These are phyloP conservation scores for Cavia aperea DNA, from an alignment of 2,113 vertebrate species.

Conservation along the genomic window DNA sequence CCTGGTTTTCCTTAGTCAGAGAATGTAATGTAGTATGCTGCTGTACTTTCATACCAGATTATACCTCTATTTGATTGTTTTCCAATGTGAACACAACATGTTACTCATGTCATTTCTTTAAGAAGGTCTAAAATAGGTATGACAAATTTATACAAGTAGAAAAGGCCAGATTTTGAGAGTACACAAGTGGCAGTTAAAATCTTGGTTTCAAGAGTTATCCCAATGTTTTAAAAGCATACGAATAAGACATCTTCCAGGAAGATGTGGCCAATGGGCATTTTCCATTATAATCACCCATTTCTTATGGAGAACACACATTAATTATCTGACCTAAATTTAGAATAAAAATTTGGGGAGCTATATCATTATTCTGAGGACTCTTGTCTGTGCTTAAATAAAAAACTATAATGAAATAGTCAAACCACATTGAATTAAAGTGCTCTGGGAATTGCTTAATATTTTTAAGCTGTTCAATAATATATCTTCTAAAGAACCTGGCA, in stretches of 20 bases:
- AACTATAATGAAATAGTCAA: conserved; percentile 59
- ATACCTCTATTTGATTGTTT: conserved; percentile 29
- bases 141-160: conserved; percentile 25
- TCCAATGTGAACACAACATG: conserved; percentile 38
- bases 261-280: conserved; percentile 28
- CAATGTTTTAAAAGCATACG: background rate
- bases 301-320: conserved; percentile 41
- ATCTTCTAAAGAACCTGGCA: conserved; percentile 53
- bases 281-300: conserved; percentile 45
- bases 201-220: conserved; percentile 6
- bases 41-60: background rate
- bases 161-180: conserved; percentile 37
- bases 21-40: background rate
- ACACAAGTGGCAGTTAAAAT: background rate
- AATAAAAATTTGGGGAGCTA: conserved; percentile 28
- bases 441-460: conserved; percentile 60
- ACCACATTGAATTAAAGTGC: conserved; percentile 63
- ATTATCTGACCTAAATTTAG: conserved; percentile 60
- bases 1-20: background rate
- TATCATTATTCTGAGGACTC: conserved; percentile 55
- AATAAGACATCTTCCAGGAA: conserved; percentile 7
- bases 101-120: conserved; percentile 26
- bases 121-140: conserved; percentile 12
- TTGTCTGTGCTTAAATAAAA: conserved; percentile 59
- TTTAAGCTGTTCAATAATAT: conserved; percentile 56